Evolutionary conservation across 2,113 vertebrate species (phyloP).

Genomic region (Serinus canaria): DNA sequence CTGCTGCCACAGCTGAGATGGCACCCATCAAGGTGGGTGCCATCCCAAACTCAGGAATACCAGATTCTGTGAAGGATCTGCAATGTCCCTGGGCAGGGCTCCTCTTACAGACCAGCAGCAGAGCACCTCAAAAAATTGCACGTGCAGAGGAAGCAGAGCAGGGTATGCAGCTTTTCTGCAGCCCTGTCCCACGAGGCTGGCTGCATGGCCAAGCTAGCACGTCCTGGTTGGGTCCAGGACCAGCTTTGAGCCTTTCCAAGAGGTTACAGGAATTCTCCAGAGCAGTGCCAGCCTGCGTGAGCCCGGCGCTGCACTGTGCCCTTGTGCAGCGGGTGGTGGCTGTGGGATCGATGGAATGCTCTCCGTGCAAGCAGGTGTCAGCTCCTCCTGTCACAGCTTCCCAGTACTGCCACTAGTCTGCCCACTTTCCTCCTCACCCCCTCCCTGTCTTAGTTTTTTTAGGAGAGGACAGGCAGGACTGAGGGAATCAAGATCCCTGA

Average conservation of each 20-base stretch:
- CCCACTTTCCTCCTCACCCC: fast-evolving
- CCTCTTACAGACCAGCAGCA: not conserved
- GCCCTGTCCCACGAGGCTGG: not conserved
- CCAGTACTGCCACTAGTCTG: not conserved
- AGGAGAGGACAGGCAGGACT: not conserved
- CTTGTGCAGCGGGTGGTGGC: not conserved
- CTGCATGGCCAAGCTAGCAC: not conserved
- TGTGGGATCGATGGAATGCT: not conserved
- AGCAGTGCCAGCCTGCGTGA: not conserved
- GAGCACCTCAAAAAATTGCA: fast-evolving
- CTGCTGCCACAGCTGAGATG: not conserved
- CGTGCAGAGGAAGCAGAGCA: fast-evolving
- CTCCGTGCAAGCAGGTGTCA: fast-evolving
- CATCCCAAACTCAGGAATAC: not conserved
- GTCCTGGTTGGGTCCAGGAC: not conserved
- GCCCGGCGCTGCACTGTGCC: fast-evolving
- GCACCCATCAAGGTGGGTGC: too few species aligned
- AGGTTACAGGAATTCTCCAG: not conserved
- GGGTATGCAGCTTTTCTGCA: not conserved
- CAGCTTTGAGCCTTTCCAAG: not conserved
- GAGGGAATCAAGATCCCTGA: not conserved
- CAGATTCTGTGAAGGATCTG: not conserved
- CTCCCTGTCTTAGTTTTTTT: too few species aligned
- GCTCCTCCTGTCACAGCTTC: not conserved
- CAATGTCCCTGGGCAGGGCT: not conserved